Base-by-base conservation (phyloP, 1,140 invertebrate genomes). In the Telenomus remus region DNA sequence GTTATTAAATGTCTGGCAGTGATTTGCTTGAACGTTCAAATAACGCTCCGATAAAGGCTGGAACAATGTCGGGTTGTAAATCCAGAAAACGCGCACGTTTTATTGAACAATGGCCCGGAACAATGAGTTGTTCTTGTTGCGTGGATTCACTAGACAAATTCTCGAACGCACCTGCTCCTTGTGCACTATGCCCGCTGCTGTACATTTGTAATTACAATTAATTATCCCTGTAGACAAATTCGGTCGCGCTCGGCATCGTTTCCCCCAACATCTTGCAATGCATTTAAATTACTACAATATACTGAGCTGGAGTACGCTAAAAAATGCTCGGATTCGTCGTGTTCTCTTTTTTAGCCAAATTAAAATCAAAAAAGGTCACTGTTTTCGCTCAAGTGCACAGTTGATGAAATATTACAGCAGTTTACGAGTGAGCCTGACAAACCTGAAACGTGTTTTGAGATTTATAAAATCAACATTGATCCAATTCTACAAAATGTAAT, bases 121-220 rank as follows among this genome's bases (percentile, higher is more conserved):
- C 65, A 50, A 69, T 54, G 37, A 60, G 57, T 34, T 42, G 65
- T 49, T 57, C 39, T 27, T 46, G 49, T 46, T 51, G 64, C 56
- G 64, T 27, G 50, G 51, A 69, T 69, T 64, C 42, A 60, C 48
- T 60, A 54, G 50, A 60, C 56, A 69, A 49, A 69, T 53, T 48
- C 54, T 50, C 43, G 35, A 56, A 57, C 46, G 55, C 54, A 68
- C 64, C 55, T 68, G 64, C 42, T 37, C 42, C 54, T 27, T 57
- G 27, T 33, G n/a, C 15, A 60, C 13, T 43, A 34, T 44, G 10
- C 43, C 34, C 37, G 43, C 13, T 43, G 49, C 66, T 55, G 59
- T 70, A 55, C 56, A 70, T 70, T 63, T 57, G 53, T 63, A 63
- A 71, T 71, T 63, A 63, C 59, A 50, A 71, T 71, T 71, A 71